Percentiles rank a stretch among this genome's conserved stretches.
phyloP scores from a whole-genome alignment of 2,888 invertebrate genomes.

The Aphidoletes aphidimyza region DNA sequence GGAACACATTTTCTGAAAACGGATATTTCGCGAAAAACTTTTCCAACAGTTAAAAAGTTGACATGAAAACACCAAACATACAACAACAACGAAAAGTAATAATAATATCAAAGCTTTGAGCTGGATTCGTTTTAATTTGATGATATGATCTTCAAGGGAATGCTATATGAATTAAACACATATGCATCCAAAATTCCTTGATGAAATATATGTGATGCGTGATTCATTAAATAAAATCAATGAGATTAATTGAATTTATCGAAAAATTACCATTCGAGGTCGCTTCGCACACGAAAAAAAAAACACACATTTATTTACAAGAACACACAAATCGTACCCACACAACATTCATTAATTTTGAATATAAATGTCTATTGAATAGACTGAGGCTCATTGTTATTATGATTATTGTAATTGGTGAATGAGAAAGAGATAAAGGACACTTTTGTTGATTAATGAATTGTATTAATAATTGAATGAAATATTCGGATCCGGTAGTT shows the following conservation, averaged over 20 bases:
- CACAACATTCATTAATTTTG: constrained; percentile 47
- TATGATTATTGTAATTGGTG: constrained; percentile 49
- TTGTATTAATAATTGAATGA: constrained; percentile 53
- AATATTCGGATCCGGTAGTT: constrained; percentile 30
- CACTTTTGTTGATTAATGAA: constrained; percentile 53
- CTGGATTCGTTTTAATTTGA: constrained; percentile 7
- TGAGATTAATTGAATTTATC: constrained; percentile 25
- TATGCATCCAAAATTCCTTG: not conserved
- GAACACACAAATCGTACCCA: not conserved
- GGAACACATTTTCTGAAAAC: not conserved
- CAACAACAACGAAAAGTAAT: too few species aligned
- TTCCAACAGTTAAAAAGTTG: not conserved
- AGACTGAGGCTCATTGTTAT: not conserved
- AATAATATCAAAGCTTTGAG: too few species aligned
- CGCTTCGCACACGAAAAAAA: too few species aligned
- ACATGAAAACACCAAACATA: not conserved
- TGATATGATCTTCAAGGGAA: too few species aligned
- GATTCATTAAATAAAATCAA: constrained; percentile 49
- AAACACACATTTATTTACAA: too few species aligned
- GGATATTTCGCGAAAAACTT: too few species aligned
- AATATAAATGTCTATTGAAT: constrained; percentile 3
- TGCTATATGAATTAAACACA: constrained; percentile 37
- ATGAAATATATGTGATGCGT: not conserved
- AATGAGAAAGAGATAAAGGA: constrained; percentile 44
- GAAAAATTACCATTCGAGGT: not conserved